A percentile compares a stretch with the other conserved stretches of the same genome.
Conservation (phyloP, 2,888 invertebrate species). For the Allacma fusca region DNA sequence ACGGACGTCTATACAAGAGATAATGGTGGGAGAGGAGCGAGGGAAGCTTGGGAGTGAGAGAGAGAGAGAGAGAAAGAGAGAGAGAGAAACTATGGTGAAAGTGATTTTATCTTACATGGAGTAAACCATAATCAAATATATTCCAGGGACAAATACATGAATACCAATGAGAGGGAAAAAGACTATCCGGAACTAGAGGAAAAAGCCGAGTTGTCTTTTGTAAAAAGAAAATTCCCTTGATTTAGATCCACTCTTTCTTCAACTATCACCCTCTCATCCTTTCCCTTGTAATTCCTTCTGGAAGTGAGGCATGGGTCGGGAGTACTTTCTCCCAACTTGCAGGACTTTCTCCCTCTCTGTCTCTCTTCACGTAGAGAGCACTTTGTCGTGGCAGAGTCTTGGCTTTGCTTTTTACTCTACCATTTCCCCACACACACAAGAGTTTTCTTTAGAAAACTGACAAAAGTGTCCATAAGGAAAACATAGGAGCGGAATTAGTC, state of each 20-base stretch:
- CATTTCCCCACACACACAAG: neutral
- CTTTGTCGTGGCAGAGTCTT: neutral
- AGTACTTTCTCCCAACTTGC: neutral
- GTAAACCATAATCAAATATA: constrained; percentile 47
- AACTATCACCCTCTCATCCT: neutral
- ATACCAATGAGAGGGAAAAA: constrained; percentile 39
- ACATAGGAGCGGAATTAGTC: constrained; percentile 17
- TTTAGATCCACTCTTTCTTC: constrained; percentile 4
- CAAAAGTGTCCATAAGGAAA: constrained; percentile 21
- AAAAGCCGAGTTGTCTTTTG: neutral
- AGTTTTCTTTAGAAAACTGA: neutral
- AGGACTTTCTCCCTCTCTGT: neutral
- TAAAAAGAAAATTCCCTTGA: constrained; percentile 19
- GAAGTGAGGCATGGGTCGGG: neutral
- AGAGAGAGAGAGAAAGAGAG: neutral
- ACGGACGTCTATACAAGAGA: too few relatives aligned
- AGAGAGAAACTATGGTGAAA: constrained; percentile 1
- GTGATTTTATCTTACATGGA: constrained; percentile 47
- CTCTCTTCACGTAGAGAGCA: neutral
- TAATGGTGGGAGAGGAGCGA: neutral
- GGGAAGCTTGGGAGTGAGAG: too few relatives aligned
- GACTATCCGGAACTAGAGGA: neutral
- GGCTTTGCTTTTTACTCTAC: neutral
- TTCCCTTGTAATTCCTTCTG: neutral
- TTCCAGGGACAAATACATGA: constrained; percentile 46